These are phyloP conservation scores for Rhopalosiphum maidis DNA, from an alignment of 1,140 invertebrate genomes.

Conservation along the genomic window DNA sequence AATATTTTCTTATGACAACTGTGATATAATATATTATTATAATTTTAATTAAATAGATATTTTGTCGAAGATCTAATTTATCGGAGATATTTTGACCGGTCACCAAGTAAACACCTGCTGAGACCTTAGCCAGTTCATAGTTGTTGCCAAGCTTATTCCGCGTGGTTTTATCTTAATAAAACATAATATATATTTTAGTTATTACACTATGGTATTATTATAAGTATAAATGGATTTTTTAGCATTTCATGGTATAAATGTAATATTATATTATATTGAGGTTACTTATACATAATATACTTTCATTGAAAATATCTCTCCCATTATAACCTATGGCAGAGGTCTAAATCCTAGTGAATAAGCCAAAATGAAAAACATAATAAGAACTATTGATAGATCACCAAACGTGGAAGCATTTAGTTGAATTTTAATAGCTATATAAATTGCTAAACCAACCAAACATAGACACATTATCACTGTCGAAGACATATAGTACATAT, in stretches of 20 bases:
- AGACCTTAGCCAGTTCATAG: not conserved
- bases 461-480: conserved; percentile 64
- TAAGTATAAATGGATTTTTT: no score
- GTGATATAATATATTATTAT: no score
- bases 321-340: conserved; percentile 81
- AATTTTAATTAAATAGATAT: no score
- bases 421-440: not conserved
- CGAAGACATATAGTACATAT: conserved; percentile 63
- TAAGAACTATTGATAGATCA: conserved; percentile 65
- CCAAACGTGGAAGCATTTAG: not conserved
- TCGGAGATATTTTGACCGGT: no score
- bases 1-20: no score
- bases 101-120: not conserved
- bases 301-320: conserved; percentile 75
- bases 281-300: conserved; percentile 66
- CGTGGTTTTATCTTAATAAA: not conserved
- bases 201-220: no score
- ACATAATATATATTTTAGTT: no score
- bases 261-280: no score
- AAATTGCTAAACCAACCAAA: conserved; percentile 59
- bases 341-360: conserved; percentile 81
- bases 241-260: no score
- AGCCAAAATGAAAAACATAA: conserved; percentile 64
- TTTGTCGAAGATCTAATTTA: no score
- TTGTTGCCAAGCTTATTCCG: not conserved